Percentiles rank a stretch among this genome's conserved stretches.
Evolutionary conservation across 2,797 vertebrate species (phyloP).

Genomic region (Fundulus diaphanus): DNA sequence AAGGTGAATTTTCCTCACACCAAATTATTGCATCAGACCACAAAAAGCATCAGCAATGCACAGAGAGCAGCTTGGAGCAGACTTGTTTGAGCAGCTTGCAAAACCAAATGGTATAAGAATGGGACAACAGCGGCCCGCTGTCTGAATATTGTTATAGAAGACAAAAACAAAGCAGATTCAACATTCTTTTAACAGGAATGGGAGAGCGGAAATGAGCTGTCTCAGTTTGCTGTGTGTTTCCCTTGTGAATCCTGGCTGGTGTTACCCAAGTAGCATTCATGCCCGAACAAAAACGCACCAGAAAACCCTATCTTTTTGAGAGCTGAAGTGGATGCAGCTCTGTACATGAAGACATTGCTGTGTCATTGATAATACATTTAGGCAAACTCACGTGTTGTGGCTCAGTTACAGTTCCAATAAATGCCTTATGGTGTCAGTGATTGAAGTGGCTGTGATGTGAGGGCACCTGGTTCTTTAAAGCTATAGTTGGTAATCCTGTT

Average conservation of each 20-base stretch:
- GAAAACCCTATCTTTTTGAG: neutral
- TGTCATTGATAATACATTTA: neutral
- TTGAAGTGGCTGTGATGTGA: neutral
- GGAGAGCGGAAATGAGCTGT: constrained; percentile 19
- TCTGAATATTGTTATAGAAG: constrained; percentile 17
- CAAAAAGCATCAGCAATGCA: constrained; percentile 35
- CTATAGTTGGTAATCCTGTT: no score
- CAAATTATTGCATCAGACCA: constrained; percentile 33
- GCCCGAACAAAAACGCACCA: constrained; percentile 5
- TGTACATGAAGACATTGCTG: neutral
- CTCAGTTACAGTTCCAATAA: neutral
- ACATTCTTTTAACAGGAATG: constrained; percentile 26
- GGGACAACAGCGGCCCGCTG: constrained; percentile 26
- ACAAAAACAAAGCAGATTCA: constrained; percentile 9
- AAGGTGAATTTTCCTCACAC: constrained; percentile 12
- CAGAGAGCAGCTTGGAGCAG: constrained; percentile 41
- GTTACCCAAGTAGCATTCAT: constrained; percentile 19
- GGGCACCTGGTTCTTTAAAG: no score
- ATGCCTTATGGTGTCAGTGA: neutral
- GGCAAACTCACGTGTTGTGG: neutral
- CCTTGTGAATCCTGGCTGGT: neutral
- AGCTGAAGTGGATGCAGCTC: neutral
- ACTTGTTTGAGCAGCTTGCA: constrained; percentile 41
- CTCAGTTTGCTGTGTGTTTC: constrained; percentile 15
- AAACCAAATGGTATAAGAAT: constrained; percentile 42